Base-by-base conservation (phyloP, 2,797 vertebrate species). In the Melanotaenia boesemani region DNA sequence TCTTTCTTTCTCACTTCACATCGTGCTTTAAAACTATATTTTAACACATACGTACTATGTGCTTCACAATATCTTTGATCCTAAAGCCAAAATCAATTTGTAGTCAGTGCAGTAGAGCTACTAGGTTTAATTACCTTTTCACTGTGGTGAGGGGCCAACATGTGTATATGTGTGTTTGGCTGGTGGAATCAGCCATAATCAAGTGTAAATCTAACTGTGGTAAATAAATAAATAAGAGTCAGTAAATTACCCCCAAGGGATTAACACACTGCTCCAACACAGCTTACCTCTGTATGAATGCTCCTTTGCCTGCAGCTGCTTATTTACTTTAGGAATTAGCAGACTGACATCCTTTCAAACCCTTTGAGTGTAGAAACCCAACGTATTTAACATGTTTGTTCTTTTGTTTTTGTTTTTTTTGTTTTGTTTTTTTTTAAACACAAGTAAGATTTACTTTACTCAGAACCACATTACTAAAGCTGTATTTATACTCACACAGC, bases 61-160 rank as follows among this genome's bases (percentile, higher is more conserved):
- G 5, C 2, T 48, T 70, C n/a, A 18, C 20, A 0, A 4, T 54
- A 39, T 81, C 66, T 72, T 37, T 58, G 63, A 79, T 79, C 65
- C 32, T 32, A 32, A 69, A 80, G 70, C 59, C 80, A 37, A 58
- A 79, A 77, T 85, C 62, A 36, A 68, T 86, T 76, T 76, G 70
- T 65, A 44, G n/a, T 12, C 6, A 15, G 26, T 12, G 61, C 56
- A 11, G 59, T 3, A 1, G 52, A 74, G 58, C 46, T 41, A 24
- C 39, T 39, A 5, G 59, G 64, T 83, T 73, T 82, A 80, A 82
- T 86, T 72, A 85, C 72, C 54, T 66, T 58, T 77, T 68, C 28
- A 2, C 44, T 63, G 46, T 48, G 26, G 75, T 75, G 52, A 57
- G 4, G 67, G 63, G 7, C 6, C n/a, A 71, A 44, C 37, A 8